phyloP scores from a whole-genome alignment of 1,140 invertebrate species.

The Agrypnia vestita region DNA sequence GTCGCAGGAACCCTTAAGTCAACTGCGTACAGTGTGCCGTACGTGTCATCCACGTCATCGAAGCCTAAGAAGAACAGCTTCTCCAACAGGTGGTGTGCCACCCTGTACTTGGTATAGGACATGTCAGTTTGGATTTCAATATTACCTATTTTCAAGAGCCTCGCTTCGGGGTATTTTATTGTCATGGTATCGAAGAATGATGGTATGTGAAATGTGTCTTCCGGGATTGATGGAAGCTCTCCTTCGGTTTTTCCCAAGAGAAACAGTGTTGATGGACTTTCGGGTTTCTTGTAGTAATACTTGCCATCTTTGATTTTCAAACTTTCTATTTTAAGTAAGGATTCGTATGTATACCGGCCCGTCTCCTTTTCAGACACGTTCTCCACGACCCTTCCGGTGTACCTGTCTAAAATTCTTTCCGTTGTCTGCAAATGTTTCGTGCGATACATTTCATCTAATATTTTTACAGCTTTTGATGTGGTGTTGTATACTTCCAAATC shows the following conservation, averaged over 20 bases:
- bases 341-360: background rate
- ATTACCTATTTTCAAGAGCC: background rate
- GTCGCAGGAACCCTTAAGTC: too few relatives aligned
- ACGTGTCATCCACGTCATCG: background rate
- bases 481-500: background rate
- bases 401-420: background rate
- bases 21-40: background rate
- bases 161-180: background rate
- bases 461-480: background rate
- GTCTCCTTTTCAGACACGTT: background rate
- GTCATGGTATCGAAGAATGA: constrained; percentile 10
- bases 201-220: background rate
- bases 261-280: background rate
- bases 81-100: constrained; percentile 6
- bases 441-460: constrained; percentile 4
- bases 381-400: background rate
- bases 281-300: constrained; percentile 4
- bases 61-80: background rate
- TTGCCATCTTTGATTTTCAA: background rate
- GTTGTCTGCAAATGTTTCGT: constrained; percentile 7
- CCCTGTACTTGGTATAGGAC: constrained; percentile 1
- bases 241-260: background rate
- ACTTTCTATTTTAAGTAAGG: background rate
- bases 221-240: background rate
- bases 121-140: background rate